These are phyloP conservation scores for Loxodonta africana DNA, from an alignment of 2,113 vertebrate genomes.

Conservation along the genomic window DNA sequence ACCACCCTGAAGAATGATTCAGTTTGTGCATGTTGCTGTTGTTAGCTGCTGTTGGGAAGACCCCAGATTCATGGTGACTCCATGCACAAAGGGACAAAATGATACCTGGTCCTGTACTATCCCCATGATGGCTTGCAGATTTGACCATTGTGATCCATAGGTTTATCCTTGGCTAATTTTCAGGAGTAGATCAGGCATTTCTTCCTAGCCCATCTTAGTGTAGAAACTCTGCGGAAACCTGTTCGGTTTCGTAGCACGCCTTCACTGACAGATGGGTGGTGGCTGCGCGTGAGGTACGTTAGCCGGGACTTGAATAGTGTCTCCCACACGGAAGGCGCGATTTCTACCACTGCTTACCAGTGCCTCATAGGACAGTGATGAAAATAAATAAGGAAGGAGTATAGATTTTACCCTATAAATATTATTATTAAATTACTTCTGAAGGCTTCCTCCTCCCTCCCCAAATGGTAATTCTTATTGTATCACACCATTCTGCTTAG, in stretches of 20 bases:
- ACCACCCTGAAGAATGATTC: background rate
- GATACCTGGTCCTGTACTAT: background rate
- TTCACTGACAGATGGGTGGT: background rate
- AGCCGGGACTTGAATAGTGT: background rate
- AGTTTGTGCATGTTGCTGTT: background rate
- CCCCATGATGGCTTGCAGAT: background rate
- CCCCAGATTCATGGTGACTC: background rate
- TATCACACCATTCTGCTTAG: background rate
- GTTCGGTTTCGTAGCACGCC: background rate
- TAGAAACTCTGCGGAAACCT: background rate
- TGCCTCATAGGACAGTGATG: background rate
- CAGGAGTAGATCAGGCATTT: background rate
- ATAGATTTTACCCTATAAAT: background rate
- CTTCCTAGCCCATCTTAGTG: background rate
- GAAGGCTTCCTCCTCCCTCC: background rate
- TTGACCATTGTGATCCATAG: background rate
- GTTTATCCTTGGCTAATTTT: background rate
- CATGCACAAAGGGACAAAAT: background rate
- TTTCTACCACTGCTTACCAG: background rate
- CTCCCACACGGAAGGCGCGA: background rate
- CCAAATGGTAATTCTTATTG: background rate
- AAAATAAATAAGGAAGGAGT: background rate
- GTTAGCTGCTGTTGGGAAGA: background rate
- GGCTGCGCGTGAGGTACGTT: background rate
- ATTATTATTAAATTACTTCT: background rate